Base-by-base conservation (phyloP, 2,113 vertebrate genomes). In the Aegotheles bennettii region DNA sequence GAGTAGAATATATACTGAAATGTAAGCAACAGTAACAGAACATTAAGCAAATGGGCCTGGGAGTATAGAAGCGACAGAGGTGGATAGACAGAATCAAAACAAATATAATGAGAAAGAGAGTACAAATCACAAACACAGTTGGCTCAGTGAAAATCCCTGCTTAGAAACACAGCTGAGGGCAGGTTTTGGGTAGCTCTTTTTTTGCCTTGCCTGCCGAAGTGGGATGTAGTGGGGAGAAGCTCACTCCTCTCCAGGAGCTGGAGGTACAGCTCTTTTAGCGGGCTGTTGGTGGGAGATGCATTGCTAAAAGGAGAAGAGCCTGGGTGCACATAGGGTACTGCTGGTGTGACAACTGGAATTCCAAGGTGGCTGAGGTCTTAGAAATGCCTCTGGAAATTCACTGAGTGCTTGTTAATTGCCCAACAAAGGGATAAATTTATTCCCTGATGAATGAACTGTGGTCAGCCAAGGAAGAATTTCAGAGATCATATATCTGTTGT, bases 381-480 rank as follows among this genome's bases (percentile, higher is more conserved):
- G 28, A 81, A 89, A 64, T 45, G 43, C 40, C 64, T 71, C 54
- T 84, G 60, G 73, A 95, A 88, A 80, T 78, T 40, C 47, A 80
- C 48, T 3, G 60, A 64, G 40, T 42, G 35, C 56, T 90, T 87
- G 61, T 60, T 88, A 59, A 75, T 79, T 83, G 75, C 63, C 59
- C 56, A 60, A n/a, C 1, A 43, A 90, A 81, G 56, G 45, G 35
- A 88, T 89, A 48, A 80, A 86, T 95, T 78, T 95, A 90, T 94
- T 95, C 79, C 56, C 85, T 4, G 0, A 68, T 96, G 94, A 94
- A 95, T 95, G 92, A 93, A 81, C 42, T 0, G 0, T 78, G 93
- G 93, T 92, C 85, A 94, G 94, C 95, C 92, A 94, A 94, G 63
- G 63, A 76, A 87, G 76, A 93, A 82, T 92, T 93, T 96, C 61